Conservation (phyloP, 2,888 invertebrate species). For the Crossocerus cetratus region DNA sequence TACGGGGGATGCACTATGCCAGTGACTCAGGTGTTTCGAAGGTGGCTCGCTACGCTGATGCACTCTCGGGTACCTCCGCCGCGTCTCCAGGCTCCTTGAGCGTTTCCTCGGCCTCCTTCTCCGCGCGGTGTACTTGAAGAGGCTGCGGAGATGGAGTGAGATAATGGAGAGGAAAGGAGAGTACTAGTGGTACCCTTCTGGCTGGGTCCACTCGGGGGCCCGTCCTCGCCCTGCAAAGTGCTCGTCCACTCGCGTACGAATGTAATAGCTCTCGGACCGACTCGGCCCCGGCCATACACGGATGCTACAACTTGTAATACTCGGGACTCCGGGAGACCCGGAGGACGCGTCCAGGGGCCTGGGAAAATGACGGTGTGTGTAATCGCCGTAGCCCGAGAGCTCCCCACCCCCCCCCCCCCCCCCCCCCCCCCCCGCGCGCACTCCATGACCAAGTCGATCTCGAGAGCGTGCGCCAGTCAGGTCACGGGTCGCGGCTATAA, state of each 20-base stretch:
- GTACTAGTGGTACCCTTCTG: constrained; percentile 35
- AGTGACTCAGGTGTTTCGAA: neutral
- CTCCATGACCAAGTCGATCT: constrained; percentile 44
- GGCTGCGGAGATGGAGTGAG: constrained; percentile 18
- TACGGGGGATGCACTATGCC: too few relatives aligned
- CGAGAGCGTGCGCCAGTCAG: constrained; percentile 34
- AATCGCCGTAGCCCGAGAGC: constrained; percentile 53
- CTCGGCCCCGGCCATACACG: constrained; percentile 46
- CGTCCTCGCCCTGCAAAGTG: constrained; percentile 26
- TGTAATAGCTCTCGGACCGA: constrained; percentile 63
- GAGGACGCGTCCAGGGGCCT: constrained; percentile 28
- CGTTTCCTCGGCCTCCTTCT: constrained; percentile 14
- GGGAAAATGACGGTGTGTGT: constrained; percentile 58
- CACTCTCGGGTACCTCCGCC: neutral
- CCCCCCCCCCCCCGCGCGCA: constrained; percentile 28
- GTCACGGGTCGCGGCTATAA: constrained; percentile 54
- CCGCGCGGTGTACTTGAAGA: constrained; percentile 7
- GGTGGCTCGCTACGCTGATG: constrained; percentile 7
- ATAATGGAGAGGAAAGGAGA: constrained; percentile 42
- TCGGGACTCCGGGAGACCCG: constrained; percentile 22
- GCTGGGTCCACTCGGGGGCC: constrained; percentile 37
- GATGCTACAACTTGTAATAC: constrained; percentile 34
- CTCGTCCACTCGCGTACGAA: constrained; percentile 31
- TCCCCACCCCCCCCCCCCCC: too few relatives aligned
- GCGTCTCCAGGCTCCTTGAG: constrained; percentile 14